These are phyloP conservation scores for Knipowitschia caucasica DNA, from an alignment of 2,797 vertebrate species.

Conservation along the genomic window DNA sequence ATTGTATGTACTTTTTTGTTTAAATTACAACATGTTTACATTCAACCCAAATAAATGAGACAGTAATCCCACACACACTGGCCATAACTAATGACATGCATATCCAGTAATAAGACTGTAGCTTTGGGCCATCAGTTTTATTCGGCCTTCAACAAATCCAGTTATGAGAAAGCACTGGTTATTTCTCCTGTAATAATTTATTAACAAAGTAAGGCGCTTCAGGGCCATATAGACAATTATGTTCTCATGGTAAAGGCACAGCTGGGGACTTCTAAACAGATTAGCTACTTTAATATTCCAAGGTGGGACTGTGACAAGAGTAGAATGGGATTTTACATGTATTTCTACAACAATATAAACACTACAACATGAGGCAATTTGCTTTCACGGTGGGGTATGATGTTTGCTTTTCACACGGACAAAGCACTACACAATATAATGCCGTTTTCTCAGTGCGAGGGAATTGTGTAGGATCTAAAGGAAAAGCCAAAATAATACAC, in stretches of 20 bases:
- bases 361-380: conserved; percentile 12
- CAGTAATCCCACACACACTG: conserved; percentile 11
- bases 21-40: conserved; percentile 4
- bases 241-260: conserved; percentile 27
- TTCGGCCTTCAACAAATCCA: conserved; percentile 49
- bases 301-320: background rate
- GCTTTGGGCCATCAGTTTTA: conserved; percentile 48
- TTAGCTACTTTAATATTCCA: conserved; percentile 21
- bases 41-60: conserved; percentile 14
- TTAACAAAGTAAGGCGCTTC: conserved; percentile 66
- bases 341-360: conserved; percentile 13
- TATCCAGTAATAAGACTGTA: conserved; percentile 40
- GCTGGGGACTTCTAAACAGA: conserved; percentile 29
- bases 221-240: conserved; percentile 60
- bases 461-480: background rate
- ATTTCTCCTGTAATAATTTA: conserved; percentile 73
- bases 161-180: conserved; percentile 56
- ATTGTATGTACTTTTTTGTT: conserved; percentile 6
- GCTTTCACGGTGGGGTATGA: conserved; percentile 11
- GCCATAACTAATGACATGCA: conserved; percentile 32
- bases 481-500: background rate
- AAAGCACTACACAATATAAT: background rate
- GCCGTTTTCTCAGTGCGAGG: background rate
- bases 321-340: conserved; percentile 17
- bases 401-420: background rate